Conservation (phyloP, 1,140 invertebrate species). For the Trichoplusia ni region DNA sequence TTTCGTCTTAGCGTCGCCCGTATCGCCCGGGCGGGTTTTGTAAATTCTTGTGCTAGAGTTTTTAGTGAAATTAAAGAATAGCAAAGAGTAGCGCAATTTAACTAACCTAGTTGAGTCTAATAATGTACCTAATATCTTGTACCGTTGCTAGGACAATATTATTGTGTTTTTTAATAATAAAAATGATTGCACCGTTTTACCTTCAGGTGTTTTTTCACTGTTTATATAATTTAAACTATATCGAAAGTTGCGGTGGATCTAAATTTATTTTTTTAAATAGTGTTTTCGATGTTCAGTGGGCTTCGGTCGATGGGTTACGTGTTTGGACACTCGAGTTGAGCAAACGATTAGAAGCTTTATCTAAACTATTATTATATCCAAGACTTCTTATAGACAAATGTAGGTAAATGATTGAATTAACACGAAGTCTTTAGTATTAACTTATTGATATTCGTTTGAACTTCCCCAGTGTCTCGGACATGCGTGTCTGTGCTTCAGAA, state of each 20-base stretch:
- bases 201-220: constrained; percentile 29
- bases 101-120: constrained; percentile 71
- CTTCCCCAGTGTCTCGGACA: not conserved
- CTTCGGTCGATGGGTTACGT: not conserved
- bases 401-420: constrained; percentile 7
- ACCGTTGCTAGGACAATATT: constrained; percentile 73
- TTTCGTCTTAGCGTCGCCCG: constrained; percentile 53
- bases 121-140: constrained; percentile 68
- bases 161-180: constrained; percentile 62
- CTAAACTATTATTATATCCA: constrained; percentile 17
- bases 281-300: constrained; percentile 19
- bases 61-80: constrained; percentile 78
- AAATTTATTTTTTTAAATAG: constrained; percentile 31
- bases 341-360: constrained; percentile 20
- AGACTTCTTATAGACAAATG: constrained; percentile 20
- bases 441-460: constrained; percentile 6
- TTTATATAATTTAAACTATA: constrained; percentile 30
- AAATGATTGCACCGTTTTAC: constrained; percentile 59
- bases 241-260: constrained; percentile 21
- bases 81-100: constrained; percentile 76
- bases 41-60: constrained; percentile 65
- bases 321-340: not conserved
- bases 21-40: constrained; percentile 44
- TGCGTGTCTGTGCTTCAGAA: not conserved
- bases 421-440: constrained; percentile 15